phyloP scores from a whole-genome alignment of 2,888 invertebrate species.

The Trimorus sp. region DNA sequence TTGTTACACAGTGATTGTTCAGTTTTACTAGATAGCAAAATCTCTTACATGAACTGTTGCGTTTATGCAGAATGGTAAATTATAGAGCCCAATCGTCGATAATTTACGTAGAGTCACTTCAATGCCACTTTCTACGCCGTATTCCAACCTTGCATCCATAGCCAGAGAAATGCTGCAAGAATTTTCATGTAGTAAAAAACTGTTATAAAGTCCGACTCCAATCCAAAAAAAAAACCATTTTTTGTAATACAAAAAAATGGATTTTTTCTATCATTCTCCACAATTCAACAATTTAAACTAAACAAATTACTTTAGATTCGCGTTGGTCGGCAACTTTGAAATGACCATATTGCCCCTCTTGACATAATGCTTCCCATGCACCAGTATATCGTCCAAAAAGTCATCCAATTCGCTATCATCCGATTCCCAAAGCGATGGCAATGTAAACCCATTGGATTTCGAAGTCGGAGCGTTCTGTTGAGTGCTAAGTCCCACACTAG shows the following conservation, averaged over 20 bases:
- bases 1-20: too few relatives aligned
- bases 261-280: too few relatives aligned
- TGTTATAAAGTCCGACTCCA: too few relatives aligned
- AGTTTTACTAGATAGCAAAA: too few relatives aligned
- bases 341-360: slow-evolving; percentile 81
- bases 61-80: slow-evolving; percentile 84
- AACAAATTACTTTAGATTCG: slow-evolving; percentile 75
- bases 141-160: too few relatives aligned
- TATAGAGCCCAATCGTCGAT: slow-evolving; percentile 86
- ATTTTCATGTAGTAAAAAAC: too few relatives aligned
- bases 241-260: too few relatives aligned
- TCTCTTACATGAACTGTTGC: slow-evolving; percentile 80
- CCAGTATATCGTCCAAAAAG: slow-evolving; percentile 87
- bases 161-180: too few relatives aligned
- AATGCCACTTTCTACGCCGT: slow-evolving; percentile 83
- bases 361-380: slow-evolving; percentile 84
- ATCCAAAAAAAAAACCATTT: too few relatives aligned
- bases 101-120: slow-evolving; percentile 89
- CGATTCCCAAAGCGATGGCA: slow-evolving; percentile 89
- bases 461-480: slow-evolving; percentile 73
- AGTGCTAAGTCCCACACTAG: slow-evolving; percentile 72
- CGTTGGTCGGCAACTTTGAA: slow-evolving; percentile 78
- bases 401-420: slow-evolving; percentile 93
- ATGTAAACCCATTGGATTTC: slow-evolving; percentile 81
- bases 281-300: too few relatives aligned